Evolutionary conservation across 37 sponge, comb jelly and placozoan genomes (phyloP).

Genomic region (Spongia lamella): DNA sequence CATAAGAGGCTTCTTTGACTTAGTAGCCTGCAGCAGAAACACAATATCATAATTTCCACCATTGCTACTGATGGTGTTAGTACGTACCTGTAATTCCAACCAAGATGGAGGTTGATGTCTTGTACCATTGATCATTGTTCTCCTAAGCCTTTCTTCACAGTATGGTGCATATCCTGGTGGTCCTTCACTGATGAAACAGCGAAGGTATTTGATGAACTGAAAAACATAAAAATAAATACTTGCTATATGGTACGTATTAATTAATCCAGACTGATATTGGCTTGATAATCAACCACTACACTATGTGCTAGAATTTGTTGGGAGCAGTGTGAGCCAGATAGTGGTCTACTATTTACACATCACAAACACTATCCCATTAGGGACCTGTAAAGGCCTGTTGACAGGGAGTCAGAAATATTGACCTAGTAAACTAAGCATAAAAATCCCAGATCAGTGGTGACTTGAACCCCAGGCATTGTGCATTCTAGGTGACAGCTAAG

Average conservation of each 20-base stretch:
- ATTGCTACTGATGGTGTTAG: neutral
- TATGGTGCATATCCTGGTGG: constrained; percentile 97
- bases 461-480: too few relatives aligned
- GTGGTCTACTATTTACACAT: too few relatives aligned
- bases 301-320: neutral
- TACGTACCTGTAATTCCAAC: constrained; percentile 87
- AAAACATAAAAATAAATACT: neutral
- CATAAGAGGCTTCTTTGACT: constrained; percentile 94
- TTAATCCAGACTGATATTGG: neutral
- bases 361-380: too few relatives aligned
- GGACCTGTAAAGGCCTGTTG: too few relatives aligned
- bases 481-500: too few relatives aligned
- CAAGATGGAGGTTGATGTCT: constrained; percentile 94
- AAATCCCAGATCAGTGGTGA: too few relatives aligned
- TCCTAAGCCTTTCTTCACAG: constrained; percentile 88
- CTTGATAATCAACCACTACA: neutral
- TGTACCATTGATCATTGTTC: constrained; percentile 79
- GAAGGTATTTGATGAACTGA: constrained; percentile 84
- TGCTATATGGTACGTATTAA: too few relatives aligned
- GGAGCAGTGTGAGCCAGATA: neutral
- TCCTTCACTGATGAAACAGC: constrained; percentile 87
- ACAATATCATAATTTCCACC: neutral
- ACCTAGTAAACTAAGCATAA: too few relatives aligned
- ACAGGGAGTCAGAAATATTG: neutral
- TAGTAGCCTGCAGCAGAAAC: constrained; percentile 70